These are phyloP conservation scores for Uropetala carovei DNA, from an alignment of 2,888 invertebrate genomes.

Conservation along the genomic window DNA sequence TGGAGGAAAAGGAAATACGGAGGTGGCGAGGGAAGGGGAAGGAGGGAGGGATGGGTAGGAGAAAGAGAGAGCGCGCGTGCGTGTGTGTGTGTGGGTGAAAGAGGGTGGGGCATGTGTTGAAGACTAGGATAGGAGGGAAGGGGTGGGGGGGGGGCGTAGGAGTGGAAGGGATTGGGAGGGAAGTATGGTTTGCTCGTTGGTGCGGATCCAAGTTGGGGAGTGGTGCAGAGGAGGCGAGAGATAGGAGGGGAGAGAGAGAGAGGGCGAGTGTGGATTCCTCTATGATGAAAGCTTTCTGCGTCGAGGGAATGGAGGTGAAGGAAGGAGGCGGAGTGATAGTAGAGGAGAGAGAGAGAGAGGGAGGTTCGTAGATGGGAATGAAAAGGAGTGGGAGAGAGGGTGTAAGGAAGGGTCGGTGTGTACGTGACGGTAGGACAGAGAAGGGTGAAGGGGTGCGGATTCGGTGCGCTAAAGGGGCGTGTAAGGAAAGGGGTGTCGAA, in stretches of 20 bases:
- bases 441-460: conserved; percentile 1
- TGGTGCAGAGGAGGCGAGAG: background rate
- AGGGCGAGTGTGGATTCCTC: background rate
- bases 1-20: background rate
- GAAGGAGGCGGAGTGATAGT: background rate
- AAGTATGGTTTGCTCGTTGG: conserved; percentile 27
- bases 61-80: too few relatives aligned
- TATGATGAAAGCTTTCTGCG: conserved; percentile 21
- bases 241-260: background rate
- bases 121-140: too few relatives aligned
- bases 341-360: background rate
- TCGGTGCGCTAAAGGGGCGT: background rate
- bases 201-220: conserved; percentile 37
- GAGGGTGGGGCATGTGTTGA: too few relatives aligned
- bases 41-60: background rate
- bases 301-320: background rate
- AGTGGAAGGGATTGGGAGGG: background rate
- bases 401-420: too few relatives aligned
- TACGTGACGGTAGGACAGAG: conserved; percentile 34
- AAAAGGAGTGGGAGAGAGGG: background rate
- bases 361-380: background rate
- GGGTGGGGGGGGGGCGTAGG: background rate
- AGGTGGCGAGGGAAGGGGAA: background rate
- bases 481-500: too few relatives aligned
- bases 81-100: too few relatives aligned